Evolutionary conservation across 2,888 invertebrate species (phyloP).

Genomic region (Sphinx pinastri): DNA sequence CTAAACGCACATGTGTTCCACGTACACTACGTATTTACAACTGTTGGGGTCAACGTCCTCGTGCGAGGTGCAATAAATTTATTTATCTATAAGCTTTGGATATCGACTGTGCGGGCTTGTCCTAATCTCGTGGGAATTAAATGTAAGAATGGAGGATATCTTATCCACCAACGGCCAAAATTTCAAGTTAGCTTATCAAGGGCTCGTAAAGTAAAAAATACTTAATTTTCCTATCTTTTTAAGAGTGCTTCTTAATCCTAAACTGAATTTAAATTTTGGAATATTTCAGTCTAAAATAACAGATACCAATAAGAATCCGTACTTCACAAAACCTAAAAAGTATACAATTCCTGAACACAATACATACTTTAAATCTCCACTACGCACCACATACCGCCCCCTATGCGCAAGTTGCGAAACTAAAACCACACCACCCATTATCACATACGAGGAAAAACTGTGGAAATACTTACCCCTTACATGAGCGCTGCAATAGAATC

Average conservation of each 20-base stretch:
- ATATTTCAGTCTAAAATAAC: no score
- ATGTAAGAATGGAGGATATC: neutral
- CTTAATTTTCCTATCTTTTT: no score
- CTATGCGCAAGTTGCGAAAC: slow-evolving; percentile 69
- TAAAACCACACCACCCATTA: slow-evolving; percentile 65
- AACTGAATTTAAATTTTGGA: no score
- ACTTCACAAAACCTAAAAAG: neutral
- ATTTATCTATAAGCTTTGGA: neutral
- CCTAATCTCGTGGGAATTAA: slow-evolving; percentile 1
- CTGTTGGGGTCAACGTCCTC: slow-evolving; percentile 6
- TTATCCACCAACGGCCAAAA: neutral
- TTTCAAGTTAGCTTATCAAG: neutral
- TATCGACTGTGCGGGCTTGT: neutral
- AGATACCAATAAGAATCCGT: neutral
- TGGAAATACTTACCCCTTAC: slow-evolving; percentile 64
- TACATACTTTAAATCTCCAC: neutral
- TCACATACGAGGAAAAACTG: slow-evolving; percentile 66
- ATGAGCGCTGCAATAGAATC: slow-evolving; percentile 52
- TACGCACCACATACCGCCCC: slow-evolving; percentile 65
- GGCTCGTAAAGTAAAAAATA: no score
- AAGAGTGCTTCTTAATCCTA: no score
- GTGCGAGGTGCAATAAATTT: slow-evolving; percentile 19
- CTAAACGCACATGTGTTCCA: slow-evolving; percentile 53
- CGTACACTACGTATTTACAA: slow-evolving; percentile 23
- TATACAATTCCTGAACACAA: no score